Base-by-base conservation (phyloP, 2,113 vertebrate species). In the Marcusenius ussheri region DNA sequence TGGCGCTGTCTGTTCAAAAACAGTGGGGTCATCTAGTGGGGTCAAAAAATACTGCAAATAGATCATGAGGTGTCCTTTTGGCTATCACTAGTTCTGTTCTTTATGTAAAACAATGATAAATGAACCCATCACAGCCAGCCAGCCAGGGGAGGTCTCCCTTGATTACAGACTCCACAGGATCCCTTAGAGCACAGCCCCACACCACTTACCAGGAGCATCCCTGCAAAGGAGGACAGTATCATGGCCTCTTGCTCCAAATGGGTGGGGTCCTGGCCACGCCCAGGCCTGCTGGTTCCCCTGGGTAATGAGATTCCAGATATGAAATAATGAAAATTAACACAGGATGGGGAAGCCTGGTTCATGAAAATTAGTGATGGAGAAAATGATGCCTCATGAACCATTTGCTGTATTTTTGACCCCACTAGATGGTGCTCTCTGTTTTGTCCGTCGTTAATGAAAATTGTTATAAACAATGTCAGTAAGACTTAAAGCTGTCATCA, bases 141-240 rank as follows among this genome's bases (percentile, higher is more conserved):
- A 70, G 62, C 62, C 1, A 31, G 3, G 62, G n/a, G n/a, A 70
- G 62, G 11, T 70, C n/a, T 27, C 62, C n/a, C 10, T 70, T 70
- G 10, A 10, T 70, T 70, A 70, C 27, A 15, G 21, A 19, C 1
- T 66, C 5, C 51, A 3, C 19, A 27, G 11, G 39, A 39, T 15
- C 19, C 7, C 19, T 10, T 51, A 58, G 87, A 58, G 46, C 1
- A 58, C 62, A 19, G n/a, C n/a, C 49, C 11, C 1, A 5, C 27
- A 19, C 8, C 51, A 83, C 93, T 95, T 94, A 98, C 97, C 96
- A 98, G 95, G 92, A 98, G 92, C 50, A 97, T 94, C 70, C 96
- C 97, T 88, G 97, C 96, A 56, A 97, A 98, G 49, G 96, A 97
- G 10, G 97, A 98, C 91, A 98, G 94, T 93, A 98, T 97, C 96